Percentiles rank a stretch among this genome's conserved stretches.
phyloP scores from a whole-genome alignment of 2,113 vertebrate genomes.

The Protobothrops mucrosquamatus region DNA sequence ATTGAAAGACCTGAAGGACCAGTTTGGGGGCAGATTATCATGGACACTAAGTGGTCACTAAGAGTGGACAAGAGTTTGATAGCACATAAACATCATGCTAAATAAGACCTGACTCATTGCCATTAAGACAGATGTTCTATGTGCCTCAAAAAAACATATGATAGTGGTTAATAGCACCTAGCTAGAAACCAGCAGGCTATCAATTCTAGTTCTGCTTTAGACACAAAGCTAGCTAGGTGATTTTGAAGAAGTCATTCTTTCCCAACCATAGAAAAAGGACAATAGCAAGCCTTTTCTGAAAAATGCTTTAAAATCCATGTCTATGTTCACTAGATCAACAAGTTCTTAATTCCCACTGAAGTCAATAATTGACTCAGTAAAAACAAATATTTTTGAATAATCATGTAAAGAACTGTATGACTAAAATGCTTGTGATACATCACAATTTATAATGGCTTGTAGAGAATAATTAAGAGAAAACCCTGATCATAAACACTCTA shows the following conservation, averaged over 20 bases:
- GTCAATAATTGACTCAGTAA: neutral
- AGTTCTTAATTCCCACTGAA: neutral
- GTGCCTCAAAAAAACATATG: neutral
- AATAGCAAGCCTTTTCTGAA: neutral
- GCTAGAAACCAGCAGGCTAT: neutral
- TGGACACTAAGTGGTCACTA: neutral
- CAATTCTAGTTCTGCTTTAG: neutral
- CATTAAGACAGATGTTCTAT: neutral
- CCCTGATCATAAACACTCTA: neutral
- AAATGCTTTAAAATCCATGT: neutral
- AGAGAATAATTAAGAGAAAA: neutral
- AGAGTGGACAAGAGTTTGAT: neutral
- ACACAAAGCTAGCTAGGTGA: neutral
- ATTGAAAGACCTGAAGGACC: neutral
- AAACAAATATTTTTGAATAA: neutral
- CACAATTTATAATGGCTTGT: slow-evolving; percentile 3
- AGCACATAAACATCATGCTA: neutral
- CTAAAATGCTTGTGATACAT: neutral
- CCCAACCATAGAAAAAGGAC: neutral
- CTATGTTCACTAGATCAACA: neutral
- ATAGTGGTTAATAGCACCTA: neutral
- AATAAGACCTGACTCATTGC: neutral
- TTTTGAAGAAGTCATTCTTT: neutral
- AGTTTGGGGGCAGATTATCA: neutral
- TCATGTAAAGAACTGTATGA: neutral